Evolutionary conservation across 2,797 vertebrate species (phyloP).

Genomic region (Cetoscarus ocellatus): DNA sequence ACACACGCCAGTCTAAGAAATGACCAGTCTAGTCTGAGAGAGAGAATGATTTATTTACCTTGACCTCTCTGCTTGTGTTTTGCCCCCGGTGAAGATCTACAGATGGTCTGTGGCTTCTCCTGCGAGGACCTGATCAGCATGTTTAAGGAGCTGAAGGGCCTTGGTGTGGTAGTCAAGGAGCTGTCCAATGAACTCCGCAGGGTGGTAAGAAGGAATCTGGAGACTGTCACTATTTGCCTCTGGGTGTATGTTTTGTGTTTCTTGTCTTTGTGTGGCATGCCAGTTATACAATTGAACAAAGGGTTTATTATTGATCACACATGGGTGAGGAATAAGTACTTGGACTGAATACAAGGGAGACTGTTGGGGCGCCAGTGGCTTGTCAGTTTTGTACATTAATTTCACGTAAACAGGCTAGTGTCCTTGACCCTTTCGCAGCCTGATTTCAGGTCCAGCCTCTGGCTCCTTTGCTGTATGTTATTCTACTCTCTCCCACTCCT

Average conservation of each 20-base stretch:
- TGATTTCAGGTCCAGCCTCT: no score
- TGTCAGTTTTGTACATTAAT: no score
- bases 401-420: no score
- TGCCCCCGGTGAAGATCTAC: constrained; percentile 83
- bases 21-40: neutral
- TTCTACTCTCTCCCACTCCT: no score
- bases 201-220: constrained; percentile 86
- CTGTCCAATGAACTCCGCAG: constrained; percentile 92
- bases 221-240: neutral
- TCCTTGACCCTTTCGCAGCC: no score
- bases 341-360: no score
- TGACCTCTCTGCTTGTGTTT: constrained; percentile 12
- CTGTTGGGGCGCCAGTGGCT: no score
- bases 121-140: constrained; percentile 95
- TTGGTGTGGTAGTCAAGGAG: constrained; percentile 92
- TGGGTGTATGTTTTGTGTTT: constrained; percentile 7
- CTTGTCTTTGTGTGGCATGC: no score
- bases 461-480: no score
- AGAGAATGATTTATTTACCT: neutral
- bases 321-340: no score
- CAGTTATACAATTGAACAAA: no score
- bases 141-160: constrained; percentile 94
- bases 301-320: no score
- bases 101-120: constrained; percentile 96
- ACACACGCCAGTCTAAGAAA: neutral